Percentiles rank a stretch among this genome's conserved stretches.
Conservation (phyloP, 2,888 invertebrate genomes). For the Orgyia antiqua region DNA sequence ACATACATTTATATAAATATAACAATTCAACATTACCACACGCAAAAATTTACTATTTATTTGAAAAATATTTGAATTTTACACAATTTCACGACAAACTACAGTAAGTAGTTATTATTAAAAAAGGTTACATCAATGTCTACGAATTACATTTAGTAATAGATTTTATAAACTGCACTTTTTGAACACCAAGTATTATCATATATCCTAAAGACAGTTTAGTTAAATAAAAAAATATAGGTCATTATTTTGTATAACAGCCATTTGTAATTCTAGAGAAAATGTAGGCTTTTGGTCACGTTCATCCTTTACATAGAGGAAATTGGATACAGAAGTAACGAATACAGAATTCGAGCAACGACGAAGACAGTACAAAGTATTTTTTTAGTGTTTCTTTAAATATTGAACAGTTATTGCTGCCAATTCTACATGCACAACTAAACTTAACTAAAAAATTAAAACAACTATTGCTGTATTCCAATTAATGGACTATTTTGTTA, state of each 20-base stretch:
- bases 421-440: too few relatives aligned
- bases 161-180: constrained; percentile 57
- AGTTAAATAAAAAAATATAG: constrained; percentile 76
- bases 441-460: too few relatives aligned
- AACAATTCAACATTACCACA: constrained; percentile 21
- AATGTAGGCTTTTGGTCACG: constrained; percentile 62
- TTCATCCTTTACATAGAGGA: too few relatives aligned
- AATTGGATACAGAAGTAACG: too few relatives aligned
- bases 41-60: constrained; percentile 11
- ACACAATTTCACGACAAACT: constrained; percentile 28
- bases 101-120: constrained; percentile 26
- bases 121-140: constrained; percentile 40
- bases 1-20: constrained; percentile 19
- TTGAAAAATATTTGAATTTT: too few relatives aligned
- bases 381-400: too few relatives aligned
- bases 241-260: constrained; percentile 58
- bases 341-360: too few relatives aligned
- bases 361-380: too few relatives aligned
- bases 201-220: constrained; percentile 66
- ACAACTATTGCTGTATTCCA: too few relatives aligned
- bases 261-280: constrained; percentile 57
- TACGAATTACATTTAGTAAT: constrained; percentile 44
- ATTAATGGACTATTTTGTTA: too few relatives aligned
- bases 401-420: too few relatives aligned
- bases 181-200: constrained; percentile 66